Evolutionary conservation across 2,113 vertebrate genomes (phyloP), one percentile per base, ranked within the genome.

Genomic region (Prietella phreatophila): DNA sequence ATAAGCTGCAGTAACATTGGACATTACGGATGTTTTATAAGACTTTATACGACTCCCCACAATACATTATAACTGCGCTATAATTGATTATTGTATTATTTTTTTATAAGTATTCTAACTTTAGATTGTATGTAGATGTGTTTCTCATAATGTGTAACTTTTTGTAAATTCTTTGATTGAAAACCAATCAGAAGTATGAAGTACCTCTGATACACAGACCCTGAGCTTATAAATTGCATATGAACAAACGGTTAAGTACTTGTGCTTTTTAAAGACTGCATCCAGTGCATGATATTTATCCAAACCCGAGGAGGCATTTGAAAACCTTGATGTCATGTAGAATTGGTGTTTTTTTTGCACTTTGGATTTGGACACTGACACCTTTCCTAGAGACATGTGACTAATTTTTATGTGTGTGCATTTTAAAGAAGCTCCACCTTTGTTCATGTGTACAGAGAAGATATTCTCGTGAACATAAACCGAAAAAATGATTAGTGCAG

Each of bases 81-180:
- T 22, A 15, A 86, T 55, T 89, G 25, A 81, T 87, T 73, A 30
- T 10, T 63, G 71, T 84, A 67, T 92, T 87, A 15, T 87, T 91
- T 91, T 89, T 90, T 88, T 89, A 90, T 89, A 91, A 91, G 85
- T 89, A 90, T 91, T 92, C 91, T 92, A 93, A 90, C 92, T 87
- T 90, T 58, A 88, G 78, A 92, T 92, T 89, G 85, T 91, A 89
- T 61, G 39, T 93, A 92, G 92, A 92, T 86, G 90, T 78, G 89
- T 78, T 82, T 89, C 89, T 89, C 53, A 55, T 80, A 71, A 82
- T n/a, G 2, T 86, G 20, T 63, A 61, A 33, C 27, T 1, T 27
- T 71, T 15, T 81, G 53, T 79, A 33, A 60, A 33, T 14, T 47
- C 27, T 25, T 55, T 53, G 3, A 82, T 56, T 69, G 69, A n/a